Percentiles rank a stretch among this genome's conserved stretches.
phyloP scores from a whole-genome alignment of 1,140 invertebrate genomes.

The Procambarus virginalis region DNA sequence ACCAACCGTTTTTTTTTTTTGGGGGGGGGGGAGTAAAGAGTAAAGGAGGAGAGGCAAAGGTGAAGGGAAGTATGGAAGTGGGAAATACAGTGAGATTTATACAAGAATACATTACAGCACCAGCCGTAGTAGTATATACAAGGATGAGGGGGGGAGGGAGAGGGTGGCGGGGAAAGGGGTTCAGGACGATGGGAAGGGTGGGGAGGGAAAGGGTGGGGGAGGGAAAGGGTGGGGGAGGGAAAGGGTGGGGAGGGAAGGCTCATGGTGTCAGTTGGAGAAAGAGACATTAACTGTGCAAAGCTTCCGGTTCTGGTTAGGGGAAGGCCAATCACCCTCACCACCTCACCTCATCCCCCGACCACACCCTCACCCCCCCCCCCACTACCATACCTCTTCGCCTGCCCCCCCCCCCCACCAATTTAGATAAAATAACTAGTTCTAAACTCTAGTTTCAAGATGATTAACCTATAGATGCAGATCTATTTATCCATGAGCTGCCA shows the following conservation, averaged over 20 bases:
- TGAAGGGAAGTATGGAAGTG: not conserved
- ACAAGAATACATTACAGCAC: too few relatives aligned
- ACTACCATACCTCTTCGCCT: not conserved
- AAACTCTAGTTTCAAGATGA: not conserved
- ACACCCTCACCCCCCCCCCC: too few relatives aligned
- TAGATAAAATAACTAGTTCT: too few relatives aligned
- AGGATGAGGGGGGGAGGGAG: not conserved
- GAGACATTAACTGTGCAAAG: not conserved
- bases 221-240: not conserved
- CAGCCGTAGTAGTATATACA: not conserved
- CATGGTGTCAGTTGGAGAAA: not conserved
- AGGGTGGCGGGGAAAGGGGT: not conserved
- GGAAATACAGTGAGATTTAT: not conserved
- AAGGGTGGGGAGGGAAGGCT: not conserved
- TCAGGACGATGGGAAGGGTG: not conserved
- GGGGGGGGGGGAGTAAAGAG: not conserved
- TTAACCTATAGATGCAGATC: too few relatives aligned
- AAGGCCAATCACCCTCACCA: too few relatives aligned
- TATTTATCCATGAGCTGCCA: not conserved
- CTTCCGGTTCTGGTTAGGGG: not conserved
- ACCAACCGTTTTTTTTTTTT: not conserved
- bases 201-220: not conserved
- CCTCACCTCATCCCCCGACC: not conserved
- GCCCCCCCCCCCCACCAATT: too few relatives aligned
- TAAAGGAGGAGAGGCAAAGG: not conserved